These are phyloP conservation scores for Pseudopleuronectes americanus DNA, from an alignment of 2,797 vertebrate species.

Conservation along the genomic window DNA sequence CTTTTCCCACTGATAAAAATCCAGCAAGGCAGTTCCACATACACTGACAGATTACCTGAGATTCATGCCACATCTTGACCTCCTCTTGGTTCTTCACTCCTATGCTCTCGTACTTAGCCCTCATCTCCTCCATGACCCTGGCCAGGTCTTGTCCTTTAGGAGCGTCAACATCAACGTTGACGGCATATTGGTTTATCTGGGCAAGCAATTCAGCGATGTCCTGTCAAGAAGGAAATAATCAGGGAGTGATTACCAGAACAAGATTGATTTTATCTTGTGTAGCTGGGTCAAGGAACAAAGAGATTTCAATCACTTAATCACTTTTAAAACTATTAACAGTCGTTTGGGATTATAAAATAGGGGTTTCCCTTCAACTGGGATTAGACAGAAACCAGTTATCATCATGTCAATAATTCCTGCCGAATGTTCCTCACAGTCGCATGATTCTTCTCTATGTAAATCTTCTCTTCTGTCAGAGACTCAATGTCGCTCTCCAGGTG, in stretches of 20 bases:
- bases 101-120: slow-evolving; percentile 89
- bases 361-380: background rate
- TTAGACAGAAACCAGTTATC: background rate
- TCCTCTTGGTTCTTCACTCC: slow-evolving; percentile 91
- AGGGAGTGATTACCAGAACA: slow-evolving; percentile 58
- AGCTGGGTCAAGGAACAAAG: slow-evolving; percentile 30
- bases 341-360: background rate
- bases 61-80: slow-evolving; percentile 86
- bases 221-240: slow-evolving; percentile 70
- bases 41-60: slow-evolving; percentile 74
- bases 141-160: slow-evolving; percentile 90
- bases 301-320: background rate
- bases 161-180: slow-evolving; percentile 91
- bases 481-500: slow-evolving; percentile 88
- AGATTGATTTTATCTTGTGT: slow-evolving; percentile 33
- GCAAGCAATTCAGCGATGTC: slow-evolving; percentile 85
- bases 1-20: background rate
- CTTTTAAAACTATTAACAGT: background rate
- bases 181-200: slow-evolving; percentile 81
- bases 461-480: slow-evolving; percentile 85
- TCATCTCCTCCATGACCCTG: slow-evolving; percentile 89
- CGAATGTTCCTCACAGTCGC: slow-evolving; percentile 49
- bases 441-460: slow-evolving; percentile 87
- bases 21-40: background rate
- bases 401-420: background rate